Conservation (phyloP, 2,113 vertebrate genomes). For the Helogale parvula region DNA sequence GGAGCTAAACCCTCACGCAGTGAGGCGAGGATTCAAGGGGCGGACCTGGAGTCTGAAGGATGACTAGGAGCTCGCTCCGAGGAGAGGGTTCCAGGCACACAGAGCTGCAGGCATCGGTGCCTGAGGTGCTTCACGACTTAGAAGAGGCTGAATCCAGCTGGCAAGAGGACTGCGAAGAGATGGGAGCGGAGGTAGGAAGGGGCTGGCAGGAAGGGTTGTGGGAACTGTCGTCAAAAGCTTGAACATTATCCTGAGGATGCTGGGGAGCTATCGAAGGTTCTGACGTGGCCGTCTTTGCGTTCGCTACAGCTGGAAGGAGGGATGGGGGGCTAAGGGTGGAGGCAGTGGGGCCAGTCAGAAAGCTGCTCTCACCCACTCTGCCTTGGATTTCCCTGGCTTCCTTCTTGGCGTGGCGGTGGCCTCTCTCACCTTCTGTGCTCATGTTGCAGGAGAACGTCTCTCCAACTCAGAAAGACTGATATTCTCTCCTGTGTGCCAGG, state of each 20-base stretch:
- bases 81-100: background rate
- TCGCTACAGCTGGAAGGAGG: background rate
- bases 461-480: background rate
- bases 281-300: background rate
- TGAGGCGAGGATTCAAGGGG: background rate
- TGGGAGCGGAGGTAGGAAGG: background rate
- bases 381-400: background rate
- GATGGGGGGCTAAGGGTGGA: background rate
- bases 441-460: background rate
- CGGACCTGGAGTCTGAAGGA: background rate
- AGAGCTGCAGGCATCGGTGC: background rate
- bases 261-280: background rate
- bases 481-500: background rate
- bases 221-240: background rate
- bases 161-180: background rate
- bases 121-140: accelerated
- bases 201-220: background rate
- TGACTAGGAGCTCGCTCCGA: background rate
- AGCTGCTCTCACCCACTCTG: background rate
- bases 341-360: background rate
- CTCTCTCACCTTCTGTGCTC: background rate
- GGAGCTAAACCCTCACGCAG: background rate
- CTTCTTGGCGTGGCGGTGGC: background rate
- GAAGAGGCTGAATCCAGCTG: background rate
- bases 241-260: background rate